phyloP scores from a whole-genome alignment of 2,797 vertebrate genomes.

The Anguilla obscura region DNA sequence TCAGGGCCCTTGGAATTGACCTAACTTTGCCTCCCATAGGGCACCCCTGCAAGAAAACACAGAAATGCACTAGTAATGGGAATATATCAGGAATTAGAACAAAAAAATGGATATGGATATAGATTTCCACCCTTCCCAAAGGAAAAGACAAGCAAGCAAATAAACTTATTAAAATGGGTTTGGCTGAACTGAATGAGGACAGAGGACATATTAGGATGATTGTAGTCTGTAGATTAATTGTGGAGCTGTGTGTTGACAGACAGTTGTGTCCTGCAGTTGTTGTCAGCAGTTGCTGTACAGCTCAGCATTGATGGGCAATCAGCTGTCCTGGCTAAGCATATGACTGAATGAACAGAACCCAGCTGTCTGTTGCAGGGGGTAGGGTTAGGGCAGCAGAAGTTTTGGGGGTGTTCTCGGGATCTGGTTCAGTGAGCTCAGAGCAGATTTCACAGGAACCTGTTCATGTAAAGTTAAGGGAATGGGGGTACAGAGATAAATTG shows the following conservation, averaged over 20 bases:
- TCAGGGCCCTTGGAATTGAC: no score
- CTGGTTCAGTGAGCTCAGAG: not conserved
- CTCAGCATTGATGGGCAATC: slow-evolving; percentile 37
- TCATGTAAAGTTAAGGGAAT: not conserved
- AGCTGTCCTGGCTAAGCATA: not conserved
- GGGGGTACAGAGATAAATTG: not conserved
- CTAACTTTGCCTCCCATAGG: no score
- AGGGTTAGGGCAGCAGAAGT: not conserved
- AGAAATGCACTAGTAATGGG: not conserved
- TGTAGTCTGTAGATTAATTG: not conserved
- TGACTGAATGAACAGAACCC: slow-evolving; percentile 7
- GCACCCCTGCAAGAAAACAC: not conserved
- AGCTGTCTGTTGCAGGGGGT: not conserved
- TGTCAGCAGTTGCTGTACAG: slow-evolving; percentile 43
- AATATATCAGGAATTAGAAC: not conserved
- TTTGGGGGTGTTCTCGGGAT: not conserved
- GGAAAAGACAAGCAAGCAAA: not conserved
- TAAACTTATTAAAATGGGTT: not conserved
- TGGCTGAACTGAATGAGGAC: not conserved
- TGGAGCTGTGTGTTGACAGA: not conserved
- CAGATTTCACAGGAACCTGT: not conserved
- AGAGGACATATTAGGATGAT: not conserved
- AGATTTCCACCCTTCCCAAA: not conserved
- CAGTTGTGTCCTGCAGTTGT: slow-evolving; percentile 36
- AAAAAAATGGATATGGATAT: no score